These are phyloP conservation scores for Echeneis naucrates DNA, from an alignment of 2,797 vertebrate species.

Conservation along the genomic window DNA sequence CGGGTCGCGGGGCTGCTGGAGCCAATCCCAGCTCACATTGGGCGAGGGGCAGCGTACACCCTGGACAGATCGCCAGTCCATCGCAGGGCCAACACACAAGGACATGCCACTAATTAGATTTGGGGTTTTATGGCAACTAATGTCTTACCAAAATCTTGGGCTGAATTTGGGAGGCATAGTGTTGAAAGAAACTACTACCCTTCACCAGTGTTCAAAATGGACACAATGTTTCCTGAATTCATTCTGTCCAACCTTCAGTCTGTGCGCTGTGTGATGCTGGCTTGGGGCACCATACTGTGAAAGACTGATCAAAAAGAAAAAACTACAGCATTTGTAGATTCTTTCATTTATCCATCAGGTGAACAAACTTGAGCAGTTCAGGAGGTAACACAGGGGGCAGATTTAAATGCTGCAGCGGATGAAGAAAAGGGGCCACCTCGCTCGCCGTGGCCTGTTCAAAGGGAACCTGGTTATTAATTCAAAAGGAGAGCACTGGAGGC, in stretches of 20 bases:
- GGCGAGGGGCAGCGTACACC: no score
- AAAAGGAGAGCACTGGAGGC: slow-evolving; percentile 69
- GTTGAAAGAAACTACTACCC: not conserved
- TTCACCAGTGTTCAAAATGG: not conserved
- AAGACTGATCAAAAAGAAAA: slow-evolving; percentile 44
- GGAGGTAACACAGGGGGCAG: slow-evolving; percentile 74
- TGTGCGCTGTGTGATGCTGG: not conserved
- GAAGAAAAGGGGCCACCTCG: slow-evolving; percentile 74
- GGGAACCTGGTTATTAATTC: slow-evolving; percentile 76
- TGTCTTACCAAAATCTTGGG: not conserved
- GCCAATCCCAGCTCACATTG: no score
- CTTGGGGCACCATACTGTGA: not conserved
- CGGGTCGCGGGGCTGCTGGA: no score
- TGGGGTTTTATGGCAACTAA: not conserved
- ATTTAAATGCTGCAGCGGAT: slow-evolving; percentile 81
- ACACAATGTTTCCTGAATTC: not conserved
- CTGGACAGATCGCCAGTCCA: no score
- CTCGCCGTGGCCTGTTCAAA: slow-evolving; percentile 82
- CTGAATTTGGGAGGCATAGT: not conserved
- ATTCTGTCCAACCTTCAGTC: not conserved
- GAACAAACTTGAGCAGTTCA: slow-evolving; percentile 81
- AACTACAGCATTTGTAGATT: slow-evolving; percentile 42
- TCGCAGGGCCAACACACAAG: no score
- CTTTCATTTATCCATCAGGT: slow-evolving; percentile 57
- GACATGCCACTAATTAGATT: not conserved